Conservation (phyloP, 2,888 invertebrate genomes). For the Mesopsocus fuscifrons region DNA sequence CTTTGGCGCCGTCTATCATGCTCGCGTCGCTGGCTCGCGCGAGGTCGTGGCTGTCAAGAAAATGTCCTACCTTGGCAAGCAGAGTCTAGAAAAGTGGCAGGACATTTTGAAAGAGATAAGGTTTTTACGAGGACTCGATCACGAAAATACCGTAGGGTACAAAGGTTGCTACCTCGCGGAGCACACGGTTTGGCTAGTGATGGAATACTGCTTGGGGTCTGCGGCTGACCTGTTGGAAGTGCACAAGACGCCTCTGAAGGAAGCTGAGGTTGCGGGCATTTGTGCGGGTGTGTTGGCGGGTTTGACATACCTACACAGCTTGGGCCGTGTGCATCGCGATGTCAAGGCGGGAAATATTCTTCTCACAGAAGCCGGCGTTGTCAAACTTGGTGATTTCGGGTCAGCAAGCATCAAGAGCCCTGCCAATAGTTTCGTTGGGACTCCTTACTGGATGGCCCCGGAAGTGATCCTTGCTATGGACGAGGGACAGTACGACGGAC, state of each 20-base stretch:
- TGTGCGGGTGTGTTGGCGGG: conserved; percentile 90
- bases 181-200: conserved; percentile 97
- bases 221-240: conserved; percentile 99
- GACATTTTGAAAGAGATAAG: conserved; percentile 98
- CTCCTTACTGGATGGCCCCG: conserved; percentile 98
- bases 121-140: conserved; percentile 84
- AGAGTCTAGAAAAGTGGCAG: conserved; percentile 95
- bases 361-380: conserved; percentile 88
- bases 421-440: conserved; percentile 98
- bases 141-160: conserved; percentile 95
- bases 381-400: conserved; percentile 93
- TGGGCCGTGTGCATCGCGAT: conserved; percentile 66
- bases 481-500: conserved; percentile 97
- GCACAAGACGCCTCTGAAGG: conserved; percentile 84
- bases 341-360: conserved; percentile 98
- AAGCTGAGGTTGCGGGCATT: conserved; percentile 93
- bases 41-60: conserved; percentile 99
- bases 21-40: conserved; percentile 79
- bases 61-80: conserved; percentile 97
- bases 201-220: conserved; percentile 99
- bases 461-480: conserved; percentile 99
- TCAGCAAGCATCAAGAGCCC: conserved; percentile 95
- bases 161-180: conserved; percentile 95
- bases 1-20: conserved; percentile 98
- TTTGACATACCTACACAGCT: conserved; percentile 79